Percentiles rank a stretch among this genome's conserved stretches.
phyloP scores from a whole-genome alignment of 2,888 invertebrate species.

The Hoplodrina blanda region DNA sequence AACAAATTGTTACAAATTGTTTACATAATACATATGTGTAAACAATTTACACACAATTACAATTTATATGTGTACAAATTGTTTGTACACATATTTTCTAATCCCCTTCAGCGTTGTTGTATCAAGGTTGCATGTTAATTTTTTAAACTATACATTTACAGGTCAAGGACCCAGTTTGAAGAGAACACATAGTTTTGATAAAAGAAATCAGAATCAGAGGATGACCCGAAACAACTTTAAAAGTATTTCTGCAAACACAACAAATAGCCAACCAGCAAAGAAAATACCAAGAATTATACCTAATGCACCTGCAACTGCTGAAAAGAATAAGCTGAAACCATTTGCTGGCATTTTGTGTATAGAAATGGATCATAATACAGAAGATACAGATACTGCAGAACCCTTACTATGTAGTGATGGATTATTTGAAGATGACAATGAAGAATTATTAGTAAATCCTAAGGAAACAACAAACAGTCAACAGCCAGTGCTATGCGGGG shows the following conservation, averaged over 20 bases:
- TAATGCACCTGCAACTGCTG: constrained; percentile 61
- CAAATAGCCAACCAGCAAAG: constrained; percentile 55
- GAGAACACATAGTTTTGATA: constrained; percentile 58
- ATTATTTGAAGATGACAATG: constrained; percentile 83
- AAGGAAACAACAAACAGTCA: constrained; percentile 25
- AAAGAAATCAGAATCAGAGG: constrained; percentile 51
- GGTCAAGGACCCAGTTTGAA: constrained; percentile 56
- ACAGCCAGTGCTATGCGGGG: constrained; percentile 85
- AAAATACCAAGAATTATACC: constrained; percentile 66
- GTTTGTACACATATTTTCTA: too few species aligned
- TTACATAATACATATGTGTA: too few species aligned
- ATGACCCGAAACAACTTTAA: constrained; percentile 36
- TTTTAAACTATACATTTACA: constrained; percentile 33
- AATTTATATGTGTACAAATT: too few species aligned
- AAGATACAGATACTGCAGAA: constrained; percentile 55
- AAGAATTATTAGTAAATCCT: constrained; percentile 32
- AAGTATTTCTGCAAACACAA: constrained; percentile 27
- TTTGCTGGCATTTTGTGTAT: constrained; percentile 87
- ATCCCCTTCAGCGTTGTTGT: too few species aligned
- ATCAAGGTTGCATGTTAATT: neutral
- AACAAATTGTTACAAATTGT: too few species aligned
- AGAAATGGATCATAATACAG: constrained; percentile 68
- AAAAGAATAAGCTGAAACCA: constrained; percentile 80
- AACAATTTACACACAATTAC: too few species aligned
- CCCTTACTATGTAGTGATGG: constrained; percentile 60